These are phyloP conservation scores for Hemithea aestivaria DNA, from an alignment of 2,888 invertebrate genomes.

Conservation along the genomic window DNA sequence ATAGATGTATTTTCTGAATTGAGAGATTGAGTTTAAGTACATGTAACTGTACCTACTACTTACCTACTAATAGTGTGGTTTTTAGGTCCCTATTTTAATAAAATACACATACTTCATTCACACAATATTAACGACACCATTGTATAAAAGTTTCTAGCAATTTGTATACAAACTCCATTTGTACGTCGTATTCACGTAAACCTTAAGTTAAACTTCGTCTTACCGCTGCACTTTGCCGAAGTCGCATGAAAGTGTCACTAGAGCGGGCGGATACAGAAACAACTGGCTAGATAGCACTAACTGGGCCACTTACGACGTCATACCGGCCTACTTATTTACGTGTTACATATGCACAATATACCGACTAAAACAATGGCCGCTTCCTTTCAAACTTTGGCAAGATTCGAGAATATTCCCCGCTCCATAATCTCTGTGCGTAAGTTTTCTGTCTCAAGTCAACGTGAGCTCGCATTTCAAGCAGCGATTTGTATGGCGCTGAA, in stretches of 20 bases:
- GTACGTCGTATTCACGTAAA: no score
- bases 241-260: slow-evolving; percentile 26
- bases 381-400: slow-evolving; percentile 12
- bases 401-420: slow-evolving; percentile 7
- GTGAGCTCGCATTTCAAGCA: slow-evolving; percentile 23
- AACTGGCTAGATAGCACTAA: slow-evolving; percentile 61
- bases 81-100: no score
- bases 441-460: slow-evolving; percentile 20
- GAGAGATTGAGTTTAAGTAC: no score
- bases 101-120: no score
- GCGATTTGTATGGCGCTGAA: no score
- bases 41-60: no score
- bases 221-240: slow-evolving; percentile 16
- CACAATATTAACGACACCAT: no score
- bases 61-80: no score
- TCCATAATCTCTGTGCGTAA: slow-evolving; percentile 21
- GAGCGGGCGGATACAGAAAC: slow-evolving; percentile 39
- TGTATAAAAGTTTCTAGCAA: background rate
- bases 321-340: slow-evolving; percentile 37
- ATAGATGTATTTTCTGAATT: no score
- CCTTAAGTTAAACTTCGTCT: background rate
- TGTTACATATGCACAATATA: slow-evolving; percentile 24
- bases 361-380: slow-evolving; percentile 22
- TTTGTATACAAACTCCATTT: no score
- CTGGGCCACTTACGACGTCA: slow-evolving; percentile 50